Evolutionary conservation across 2,797 vertebrate species (phyloP).

Genomic region (Cirrhinus mrigala): DNA sequence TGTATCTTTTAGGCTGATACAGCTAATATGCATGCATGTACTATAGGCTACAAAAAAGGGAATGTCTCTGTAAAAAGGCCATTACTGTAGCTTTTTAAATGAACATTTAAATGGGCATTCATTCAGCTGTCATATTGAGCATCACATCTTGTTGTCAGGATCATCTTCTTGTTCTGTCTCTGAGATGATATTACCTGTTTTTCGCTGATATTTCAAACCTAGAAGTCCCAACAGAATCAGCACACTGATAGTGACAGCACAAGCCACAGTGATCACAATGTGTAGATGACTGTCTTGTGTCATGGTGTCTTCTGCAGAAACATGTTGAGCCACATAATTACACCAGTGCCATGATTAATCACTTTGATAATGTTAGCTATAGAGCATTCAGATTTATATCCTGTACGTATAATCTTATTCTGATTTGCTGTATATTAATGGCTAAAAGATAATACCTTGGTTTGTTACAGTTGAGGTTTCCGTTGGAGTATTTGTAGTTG

Average conservation of each 20-base stretch:
- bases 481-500: not conserved
- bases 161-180: not conserved
- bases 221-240: constrained; percentile 3
- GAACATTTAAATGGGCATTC: not conserved
- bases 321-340: too few relatives aligned
- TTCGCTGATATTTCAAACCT: not conserved
- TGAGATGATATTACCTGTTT: constrained; percentile 4
- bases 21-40: not conserved
- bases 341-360: not conserved
- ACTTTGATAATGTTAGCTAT: not conserved
- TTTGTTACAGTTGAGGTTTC: not conserved
- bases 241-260: not conserved
- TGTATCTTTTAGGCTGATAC: not conserved
- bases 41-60: not conserved
- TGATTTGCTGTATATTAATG: not conserved
- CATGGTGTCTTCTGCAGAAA: constrained; percentile 13
- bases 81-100: not conserved
- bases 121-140: not conserved
- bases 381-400: not conserved
- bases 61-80: not conserved
- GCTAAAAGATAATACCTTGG: not conserved
- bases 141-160: not conserved
- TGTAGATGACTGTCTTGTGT: not conserved
- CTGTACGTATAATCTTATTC: not conserved
- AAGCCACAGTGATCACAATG: not conserved